Base-by-base conservation (phyloP, 1,140 invertebrate species). In the Dinothrombium tinctorium region DNA sequence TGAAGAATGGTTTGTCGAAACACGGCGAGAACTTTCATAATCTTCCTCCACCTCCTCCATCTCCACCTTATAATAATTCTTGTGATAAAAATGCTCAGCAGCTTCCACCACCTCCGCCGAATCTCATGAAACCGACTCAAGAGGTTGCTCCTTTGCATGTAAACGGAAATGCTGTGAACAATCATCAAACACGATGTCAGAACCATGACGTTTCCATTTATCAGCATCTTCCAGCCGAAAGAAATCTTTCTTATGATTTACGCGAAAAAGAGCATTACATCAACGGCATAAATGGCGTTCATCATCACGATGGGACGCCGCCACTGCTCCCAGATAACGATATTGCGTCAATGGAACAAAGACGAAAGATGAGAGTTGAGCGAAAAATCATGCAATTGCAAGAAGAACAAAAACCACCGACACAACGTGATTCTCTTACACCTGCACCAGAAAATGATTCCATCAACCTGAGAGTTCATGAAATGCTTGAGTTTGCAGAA, bases 401-500 rank as follows among this genome's bases (percentile, higher is more conserved):
- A 32, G 33, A 38, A n/a, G 17, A 37, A 24, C 23, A 46, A 19
- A 19, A 46, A 23, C 14, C 31, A 25, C n/a, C 14, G 21, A 7
- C n/a, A 24, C 9, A 72, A 76, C 51, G 79, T 84, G 56, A 59
- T 81, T 46, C 63, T 65, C 43, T 68, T 64, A 46, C 55, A 50
- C 39, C 51, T 71, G 36, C 66, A 71, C 26, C 65, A 65, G 41
- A 65, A 62, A 36, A 47, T 33, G 26, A 26, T 12, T 14, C 15
- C 5, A 26, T n/a, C 8, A 31, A 32, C 23, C 37, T 24, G 9
- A 12, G 28, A 33, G 20, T 19, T 15, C 78, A 74, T 53, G 80
- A 89, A 52, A 76, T 94, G 53, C 64, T 83, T 1, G 83, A 90
- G 52, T 94, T 86, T 64, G 87, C 84, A 11, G 79, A 89, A 50